Conservation (phyloP, 2,113 vertebrate species). For the Macquaria ambigua region DNA sequence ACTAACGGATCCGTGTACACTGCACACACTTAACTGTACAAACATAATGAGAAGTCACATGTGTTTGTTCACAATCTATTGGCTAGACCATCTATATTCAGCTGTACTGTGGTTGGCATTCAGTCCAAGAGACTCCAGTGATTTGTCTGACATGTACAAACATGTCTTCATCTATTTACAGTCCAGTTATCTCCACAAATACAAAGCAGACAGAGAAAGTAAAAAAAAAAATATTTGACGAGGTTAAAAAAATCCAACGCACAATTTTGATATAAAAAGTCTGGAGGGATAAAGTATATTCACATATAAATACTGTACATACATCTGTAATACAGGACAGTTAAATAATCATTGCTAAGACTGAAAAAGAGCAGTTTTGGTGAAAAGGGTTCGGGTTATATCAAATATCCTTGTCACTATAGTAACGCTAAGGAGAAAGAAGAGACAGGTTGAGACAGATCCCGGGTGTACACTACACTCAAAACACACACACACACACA, state of each 20-base stretch:
- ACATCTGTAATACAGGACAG: conserved; percentile 61
- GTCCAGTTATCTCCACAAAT: conserved; percentile 50
- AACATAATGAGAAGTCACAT: conserved; percentile 2
- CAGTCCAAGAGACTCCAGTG: conserved; percentile 33
- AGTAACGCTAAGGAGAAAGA: conserved; percentile 35
- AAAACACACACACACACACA: conserved; percentile 4
- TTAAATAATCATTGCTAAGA: conserved; percentile 57
- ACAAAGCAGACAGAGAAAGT: conserved; percentile 46
- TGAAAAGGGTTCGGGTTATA: conserved; percentile 48
- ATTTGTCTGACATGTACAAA: conserved; percentile 50
- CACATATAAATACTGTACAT: conserved; percentile 84
- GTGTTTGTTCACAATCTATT: conserved; percentile 14
- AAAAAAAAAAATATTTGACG: conserved; percentile 32
- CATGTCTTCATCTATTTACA: conserved; percentile 59
- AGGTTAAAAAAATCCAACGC: conserved; percentile 38
- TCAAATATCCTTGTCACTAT: conserved; percentile 50
- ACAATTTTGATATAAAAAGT: conserved; percentile 71
- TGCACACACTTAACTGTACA: conserved; percentile 36
- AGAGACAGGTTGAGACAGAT: conserved; percentile 50
- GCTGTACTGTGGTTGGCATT: conserved; percentile 32
- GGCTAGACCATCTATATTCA: conserved; percentile 5
- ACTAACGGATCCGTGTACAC: conserved; percentile 18
- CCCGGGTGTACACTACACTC: conserved; percentile 6
- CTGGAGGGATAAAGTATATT: conserved; percentile 66
- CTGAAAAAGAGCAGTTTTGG: conserved; percentile 48